phyloP scores from a whole-genome alignment of 2,113 vertebrate genomes.

The Eublepharis macularius region DNA sequence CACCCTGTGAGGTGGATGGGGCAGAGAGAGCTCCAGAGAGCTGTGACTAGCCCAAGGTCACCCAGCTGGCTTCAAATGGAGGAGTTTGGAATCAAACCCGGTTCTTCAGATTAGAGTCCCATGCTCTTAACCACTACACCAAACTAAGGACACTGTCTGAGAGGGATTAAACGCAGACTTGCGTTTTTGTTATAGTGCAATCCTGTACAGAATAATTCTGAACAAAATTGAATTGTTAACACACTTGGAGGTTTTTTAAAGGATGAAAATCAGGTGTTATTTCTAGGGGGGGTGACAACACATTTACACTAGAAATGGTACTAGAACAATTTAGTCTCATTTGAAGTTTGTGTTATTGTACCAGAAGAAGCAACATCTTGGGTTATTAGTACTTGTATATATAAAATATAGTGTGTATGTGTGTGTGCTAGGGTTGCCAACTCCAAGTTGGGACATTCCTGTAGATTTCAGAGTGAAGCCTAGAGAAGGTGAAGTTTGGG shows the following conservation, averaged over 20 bases:
- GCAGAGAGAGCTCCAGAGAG: too few species aligned
- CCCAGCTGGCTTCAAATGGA: too few species aligned
- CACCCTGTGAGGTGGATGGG: too few species aligned
- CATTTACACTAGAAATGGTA: conserved; percentile 3
- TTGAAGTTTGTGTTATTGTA: neutral
- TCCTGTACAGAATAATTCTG: too few species aligned
- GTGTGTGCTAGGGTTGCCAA: too few species aligned
- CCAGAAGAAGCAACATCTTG: neutral
- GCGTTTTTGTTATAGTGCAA: neutral
- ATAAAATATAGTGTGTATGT: neutral
- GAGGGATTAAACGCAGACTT: neutral
- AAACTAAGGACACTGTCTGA: conserved; percentile 3
- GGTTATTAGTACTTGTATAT: neutral
- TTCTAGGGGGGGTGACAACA: neutral
- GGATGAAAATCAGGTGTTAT: neutral
- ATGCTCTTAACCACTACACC: too few species aligned
- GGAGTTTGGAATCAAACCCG: too few species aligned
- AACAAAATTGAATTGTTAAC: neutral
- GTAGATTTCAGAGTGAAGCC: too few species aligned
- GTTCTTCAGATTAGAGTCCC: too few species aligned
- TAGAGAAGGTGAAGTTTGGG: too few species aligned
- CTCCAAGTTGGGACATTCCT: too few species aligned
- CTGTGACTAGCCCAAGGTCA: too few species aligned
- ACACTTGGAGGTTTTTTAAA: neutral
- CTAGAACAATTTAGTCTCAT: neutral